These are phyloP conservation scores for Drosophila neocordata DNA, from an alignment of 1,140 invertebrate species.

Conservation along the genomic window DNA sequence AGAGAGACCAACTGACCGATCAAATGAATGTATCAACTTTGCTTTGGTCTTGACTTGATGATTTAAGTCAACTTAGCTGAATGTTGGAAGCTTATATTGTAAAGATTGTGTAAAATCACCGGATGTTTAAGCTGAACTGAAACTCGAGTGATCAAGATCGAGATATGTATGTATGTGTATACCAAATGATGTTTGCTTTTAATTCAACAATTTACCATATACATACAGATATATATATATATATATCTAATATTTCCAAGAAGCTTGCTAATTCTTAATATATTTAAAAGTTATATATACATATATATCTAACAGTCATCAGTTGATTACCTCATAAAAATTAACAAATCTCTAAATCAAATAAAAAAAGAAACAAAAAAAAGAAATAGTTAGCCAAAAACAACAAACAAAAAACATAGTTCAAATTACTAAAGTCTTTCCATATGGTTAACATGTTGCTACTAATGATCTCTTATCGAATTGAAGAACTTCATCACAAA, in stretches of 20 bases:
- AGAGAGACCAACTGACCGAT: not conserved
- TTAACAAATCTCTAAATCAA: too few relatives aligned
- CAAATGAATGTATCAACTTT: not conserved
- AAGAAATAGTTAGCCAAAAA: too few relatives aligned
- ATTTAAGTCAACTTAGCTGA: constrained; percentile 71
- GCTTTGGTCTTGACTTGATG: constrained; percentile 38
- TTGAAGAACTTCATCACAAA: constrained; percentile 1
- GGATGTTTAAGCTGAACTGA: constrained; percentile 65
- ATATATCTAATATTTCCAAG: constrained; percentile 2
- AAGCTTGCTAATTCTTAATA: constrained; percentile 1
- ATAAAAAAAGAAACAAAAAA: not conserved
- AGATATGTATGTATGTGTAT: too few relatives aligned
- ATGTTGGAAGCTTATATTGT: constrained; percentile 52
- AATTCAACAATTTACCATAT: not conserved
- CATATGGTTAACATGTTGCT: not conserved
- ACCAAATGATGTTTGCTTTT: too few relatives aligned
- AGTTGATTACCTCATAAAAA: not conserved
- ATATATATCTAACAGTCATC: too few relatives aligned
- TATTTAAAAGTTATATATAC: not conserved
- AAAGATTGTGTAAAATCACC: constrained; percentile 71
- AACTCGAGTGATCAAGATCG: not conserved
- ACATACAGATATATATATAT: not conserved
- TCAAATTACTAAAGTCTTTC: not conserved
- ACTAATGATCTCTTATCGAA: too few relatives aligned
- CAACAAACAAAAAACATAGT: too few relatives aligned